Base-by-base conservation (phyloP, 1,140 invertebrate species). In the Listronotus oregonensis region DNA sequence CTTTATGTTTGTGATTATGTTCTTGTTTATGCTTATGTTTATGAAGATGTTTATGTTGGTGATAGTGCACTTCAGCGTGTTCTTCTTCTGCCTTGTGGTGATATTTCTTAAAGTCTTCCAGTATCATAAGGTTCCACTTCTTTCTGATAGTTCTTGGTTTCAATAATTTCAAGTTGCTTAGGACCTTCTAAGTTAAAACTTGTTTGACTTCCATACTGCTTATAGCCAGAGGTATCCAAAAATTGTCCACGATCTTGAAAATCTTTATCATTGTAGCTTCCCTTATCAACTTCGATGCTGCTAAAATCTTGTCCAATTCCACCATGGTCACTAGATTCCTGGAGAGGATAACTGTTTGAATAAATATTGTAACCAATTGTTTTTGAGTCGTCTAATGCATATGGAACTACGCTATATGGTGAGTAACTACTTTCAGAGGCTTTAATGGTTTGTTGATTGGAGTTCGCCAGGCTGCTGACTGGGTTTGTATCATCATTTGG, bases 151-250 rank as follows among this genome's bases (percentile, higher is more conserved):
- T 69, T 71, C n/a, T 47, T 59, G 11, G 57, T 49, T 7, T 59
- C 57, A n/a, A 59, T 59, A 3, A 32, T 49, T 50, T 59, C 57
- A n/a, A 59, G 15, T 18, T 59, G 57, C 32, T 50, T 47, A n/a
- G 57, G 57, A 6, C 73, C 73, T 55, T 68, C 62, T 10, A 72
- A 18, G 34, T 71, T 70, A 12, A 72, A 61, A 40, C 68, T 71
- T 9, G 64, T 63, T 12, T 66, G 64, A 14, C 60, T 69, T 67
- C 71, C 65, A 49, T 73, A 71, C 40, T 74, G 67, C 9, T 68
- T 66, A 55, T 71, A 72, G 18, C 64, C 69, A 14, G 62, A 37
- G 14, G 62, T 64, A 57, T 64, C 62, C 42, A 56, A 46, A 21
- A 64, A 64, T 34, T 47, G 10, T 8, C 46, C 32, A 11, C 27